phyloP scores from a whole-genome alignment of 1,140 invertebrate species.

The Heliconius congener region DNA sequence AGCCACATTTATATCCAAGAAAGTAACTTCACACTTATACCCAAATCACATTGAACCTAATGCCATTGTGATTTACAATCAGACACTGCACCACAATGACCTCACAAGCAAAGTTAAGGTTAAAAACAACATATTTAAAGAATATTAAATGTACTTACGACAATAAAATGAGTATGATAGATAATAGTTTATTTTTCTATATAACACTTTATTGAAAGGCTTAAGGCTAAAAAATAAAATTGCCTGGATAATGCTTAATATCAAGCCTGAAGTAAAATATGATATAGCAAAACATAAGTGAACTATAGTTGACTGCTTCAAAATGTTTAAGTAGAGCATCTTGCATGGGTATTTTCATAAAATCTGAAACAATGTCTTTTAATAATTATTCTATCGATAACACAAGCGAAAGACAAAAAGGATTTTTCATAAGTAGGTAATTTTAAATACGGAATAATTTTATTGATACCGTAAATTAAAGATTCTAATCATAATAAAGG shows the following conservation, averaged over 20 bases:
- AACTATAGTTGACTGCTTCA: constrained; percentile 84
- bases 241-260: constrained; percentile 91
- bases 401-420: neutral
- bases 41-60: no score
- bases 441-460: no score
- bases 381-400: neutral
- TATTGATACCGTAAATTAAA: no score
- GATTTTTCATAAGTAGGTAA: no score
- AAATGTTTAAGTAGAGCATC: constrained; percentile 86
- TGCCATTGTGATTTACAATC: no score
- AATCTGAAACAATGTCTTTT: constrained; percentile 51
- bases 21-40: neutral
- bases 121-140: neutral
- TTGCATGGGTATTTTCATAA: constrained; percentile 57
- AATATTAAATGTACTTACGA: constrained; percentile 87
- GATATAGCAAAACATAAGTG: constrained; percentile 93
- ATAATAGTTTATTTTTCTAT: constrained; percentile 95
- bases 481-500: no score
- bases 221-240: constrained; percentile 88
- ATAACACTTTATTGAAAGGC: constrained; percentile 88
- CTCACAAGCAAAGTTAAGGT: neutral
- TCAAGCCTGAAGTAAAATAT: constrained; percentile 94
- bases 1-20: neutral
- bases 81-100: no score
- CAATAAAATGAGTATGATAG: constrained; percentile 93